A percentile compares a stretch with the other conserved stretches of the same genome.
These are phyloP conservation scores for Neocloeon triangulifer DNA, from an alignment of 1,140 invertebrate species.

Conservation along the genomic window DNA sequence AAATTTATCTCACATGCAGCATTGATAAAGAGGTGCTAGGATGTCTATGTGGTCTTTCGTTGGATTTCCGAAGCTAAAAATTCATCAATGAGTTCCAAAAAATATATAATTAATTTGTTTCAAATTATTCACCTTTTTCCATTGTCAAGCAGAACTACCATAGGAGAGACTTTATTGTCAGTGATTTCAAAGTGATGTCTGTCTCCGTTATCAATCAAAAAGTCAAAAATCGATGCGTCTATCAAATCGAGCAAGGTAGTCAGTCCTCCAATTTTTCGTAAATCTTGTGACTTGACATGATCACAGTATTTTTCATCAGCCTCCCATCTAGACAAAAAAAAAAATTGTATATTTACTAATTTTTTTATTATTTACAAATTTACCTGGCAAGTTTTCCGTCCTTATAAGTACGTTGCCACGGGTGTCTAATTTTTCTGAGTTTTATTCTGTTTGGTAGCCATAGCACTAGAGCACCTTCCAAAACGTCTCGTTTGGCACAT, in stretches of 20 bases:
- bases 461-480: slow-evolving; percentile 63
- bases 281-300: slow-evolving; percentile 28
- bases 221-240: slow-evolving; percentile 77
- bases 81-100: no score
- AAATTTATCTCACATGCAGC: slow-evolving; percentile 50
- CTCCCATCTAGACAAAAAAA: slow-evolving; percentile 44
- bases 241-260: slow-evolving; percentile 72
- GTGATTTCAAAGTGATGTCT: slow-evolving; percentile 77
- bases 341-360: no score
- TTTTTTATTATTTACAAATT: no score
- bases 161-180: slow-evolving; percentile 28
- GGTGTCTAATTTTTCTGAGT: slow-evolving; percentile 42
- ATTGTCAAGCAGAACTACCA: slow-evolving; percentile 76
- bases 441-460: slow-evolving; percentile 49
- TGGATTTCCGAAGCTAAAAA: slow-evolving; percentile 54
- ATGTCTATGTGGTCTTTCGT: slow-evolving; percentile 62
- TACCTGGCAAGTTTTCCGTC: slow-evolving; percentile 38
- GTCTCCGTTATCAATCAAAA: slow-evolving; percentile 85
- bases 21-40: slow-evolving; percentile 75
- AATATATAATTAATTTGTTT: no score
- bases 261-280: no score
- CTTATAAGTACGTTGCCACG: slow-evolving; percentile 76
- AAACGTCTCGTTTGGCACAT: slow-evolving; percentile 41
- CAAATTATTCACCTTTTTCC: slow-evolving; percentile 53
- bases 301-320: slow-evolving; percentile 53